These are phyloP conservation scores for Pollimyrus isidori DNA, from an alignment of 2,113 vertebrate genomes.

Conservation along the genomic window DNA sequence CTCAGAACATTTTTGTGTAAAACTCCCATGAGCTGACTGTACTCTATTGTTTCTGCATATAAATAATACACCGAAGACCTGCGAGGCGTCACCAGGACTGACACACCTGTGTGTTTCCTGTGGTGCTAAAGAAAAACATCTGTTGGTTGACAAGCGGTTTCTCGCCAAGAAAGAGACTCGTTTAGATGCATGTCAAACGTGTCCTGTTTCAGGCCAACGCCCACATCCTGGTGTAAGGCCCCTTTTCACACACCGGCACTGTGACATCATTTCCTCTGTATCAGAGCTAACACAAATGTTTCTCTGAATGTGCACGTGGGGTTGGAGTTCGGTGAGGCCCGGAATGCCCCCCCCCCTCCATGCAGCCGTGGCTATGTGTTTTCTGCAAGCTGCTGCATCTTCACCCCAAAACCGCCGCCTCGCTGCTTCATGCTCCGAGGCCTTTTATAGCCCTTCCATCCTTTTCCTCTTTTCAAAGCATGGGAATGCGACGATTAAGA, in stretches of 20 bases:
- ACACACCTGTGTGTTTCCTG: neutral
- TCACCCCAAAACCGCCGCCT: neutral
- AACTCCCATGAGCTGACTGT: neutral
- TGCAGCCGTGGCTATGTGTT: neutral
- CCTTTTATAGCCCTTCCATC: neutral
- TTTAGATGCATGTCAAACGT: neutral
- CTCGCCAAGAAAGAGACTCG: neutral
- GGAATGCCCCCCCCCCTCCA: neutral
- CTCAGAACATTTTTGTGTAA: too few species aligned
- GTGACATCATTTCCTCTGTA: neutral
- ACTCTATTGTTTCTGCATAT: neutral
- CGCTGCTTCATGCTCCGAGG: neutral
- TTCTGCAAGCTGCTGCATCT: neutral
- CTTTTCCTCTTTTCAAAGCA: neutral
- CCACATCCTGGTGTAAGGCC: neutral
- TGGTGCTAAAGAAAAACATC: neutral
- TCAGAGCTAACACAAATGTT: neutral
- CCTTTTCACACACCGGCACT: neutral
- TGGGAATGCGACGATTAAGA: constrained; percentile 28
- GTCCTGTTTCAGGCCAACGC: neutral
- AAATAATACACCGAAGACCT: neutral
- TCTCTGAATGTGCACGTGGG: neutral
- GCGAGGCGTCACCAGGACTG: neutral
- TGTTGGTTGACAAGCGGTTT: neutral
- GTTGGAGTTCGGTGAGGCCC: neutral